Conservation (phyloP, 2,888 invertebrate genomes). For the Nomada goodeniana region DNA sequence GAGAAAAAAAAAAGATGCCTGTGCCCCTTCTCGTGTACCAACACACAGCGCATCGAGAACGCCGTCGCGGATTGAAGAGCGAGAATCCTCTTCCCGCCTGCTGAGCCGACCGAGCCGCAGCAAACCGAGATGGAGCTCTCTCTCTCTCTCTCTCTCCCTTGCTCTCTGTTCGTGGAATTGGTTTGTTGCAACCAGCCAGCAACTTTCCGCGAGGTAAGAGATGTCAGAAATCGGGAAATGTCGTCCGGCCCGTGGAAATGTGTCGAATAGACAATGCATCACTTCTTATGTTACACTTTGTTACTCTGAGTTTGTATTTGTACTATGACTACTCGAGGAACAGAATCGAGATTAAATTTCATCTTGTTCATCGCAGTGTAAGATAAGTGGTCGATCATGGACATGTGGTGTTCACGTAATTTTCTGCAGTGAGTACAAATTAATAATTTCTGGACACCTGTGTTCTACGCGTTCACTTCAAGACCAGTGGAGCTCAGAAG, state of each 20-base stretch:
- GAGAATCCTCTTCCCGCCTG: conserved; percentile 50
- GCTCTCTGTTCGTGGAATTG: conserved; percentile 41
- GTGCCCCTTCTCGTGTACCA: conserved; percentile 46
- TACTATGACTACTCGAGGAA: background rate
- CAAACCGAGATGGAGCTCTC: conserved; percentile 38
- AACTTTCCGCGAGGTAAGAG: background rate
- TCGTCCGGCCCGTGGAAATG: conserved; percentile 2
- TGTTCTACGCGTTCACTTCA: too few species aligned
- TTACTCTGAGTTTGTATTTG: background rate
- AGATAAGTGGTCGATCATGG: too few species aligned
- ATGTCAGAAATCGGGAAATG: conserved; percentile 20
- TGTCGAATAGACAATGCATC: background rate
- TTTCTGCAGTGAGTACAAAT: too few species aligned
- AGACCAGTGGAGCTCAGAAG: too few species aligned
- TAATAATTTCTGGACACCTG: too few species aligned
- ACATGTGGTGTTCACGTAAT: too few species aligned
- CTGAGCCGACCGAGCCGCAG: conserved; percentile 53
- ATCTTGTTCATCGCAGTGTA: too few species aligned
- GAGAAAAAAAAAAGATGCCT: conserved; percentile 25
- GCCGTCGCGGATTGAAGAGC: conserved; percentile 79
- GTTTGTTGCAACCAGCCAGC: conserved; percentile 40
- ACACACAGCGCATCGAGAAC: conserved; percentile 73
- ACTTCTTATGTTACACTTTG: background rate
- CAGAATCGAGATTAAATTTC: background rate
- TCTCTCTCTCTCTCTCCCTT: conserved; percentile 35